These are phyloP conservation scores for Oncopeltus fasciatus DNA, from an alignment of 1,140 invertebrate species.

Conservation along the genomic window DNA sequence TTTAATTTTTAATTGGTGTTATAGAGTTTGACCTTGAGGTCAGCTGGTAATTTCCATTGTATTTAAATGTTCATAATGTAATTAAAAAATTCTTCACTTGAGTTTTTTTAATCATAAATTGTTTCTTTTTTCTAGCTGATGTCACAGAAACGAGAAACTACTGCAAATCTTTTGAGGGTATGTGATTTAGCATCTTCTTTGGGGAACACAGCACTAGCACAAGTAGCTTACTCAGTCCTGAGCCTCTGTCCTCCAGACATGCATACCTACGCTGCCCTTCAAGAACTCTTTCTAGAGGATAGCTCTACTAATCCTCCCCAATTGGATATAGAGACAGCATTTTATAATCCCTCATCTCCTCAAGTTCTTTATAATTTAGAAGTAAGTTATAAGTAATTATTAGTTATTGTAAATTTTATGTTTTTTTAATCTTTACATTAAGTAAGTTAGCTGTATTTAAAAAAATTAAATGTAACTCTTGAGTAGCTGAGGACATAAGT, in stretches of 20 bases:
- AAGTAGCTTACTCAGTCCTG: slow-evolving; percentile 16
- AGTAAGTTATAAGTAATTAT: too few species aligned
- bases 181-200: slow-evolving; percentile 14
- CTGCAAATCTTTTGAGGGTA: slow-evolving; percentile 8
- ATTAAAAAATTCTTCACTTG: background rate
- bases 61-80: too few species aligned
- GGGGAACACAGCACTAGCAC: slow-evolving; percentile 12
- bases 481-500: too few species aligned
- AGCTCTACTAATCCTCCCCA: background rate
- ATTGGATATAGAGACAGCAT: slow-evolving; percentile 46
- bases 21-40: too few species aligned
- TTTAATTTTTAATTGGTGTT: too few species aligned
- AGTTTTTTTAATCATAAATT: background rate
- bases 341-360: slow-evolving; percentile 57
- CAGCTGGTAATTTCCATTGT: too few species aligned
- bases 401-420: too few species aligned
- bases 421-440: too few species aligned
- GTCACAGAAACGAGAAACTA: slow-evolving; percentile 9
- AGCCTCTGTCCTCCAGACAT: slow-evolving; percentile 15
- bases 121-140: slow-evolving; percentile 13
- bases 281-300: slow-evolving; percentile 10
- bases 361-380: slow-evolving; percentile 62
- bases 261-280: background rate
- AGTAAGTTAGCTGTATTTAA: too few species aligned
- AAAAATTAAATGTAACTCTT: too few species aligned